These are phyloP conservation scores for Heliconius ethilla DNA, from an alignment of 2,888 invertebrate genomes.

Conservation along the genomic window DNA sequence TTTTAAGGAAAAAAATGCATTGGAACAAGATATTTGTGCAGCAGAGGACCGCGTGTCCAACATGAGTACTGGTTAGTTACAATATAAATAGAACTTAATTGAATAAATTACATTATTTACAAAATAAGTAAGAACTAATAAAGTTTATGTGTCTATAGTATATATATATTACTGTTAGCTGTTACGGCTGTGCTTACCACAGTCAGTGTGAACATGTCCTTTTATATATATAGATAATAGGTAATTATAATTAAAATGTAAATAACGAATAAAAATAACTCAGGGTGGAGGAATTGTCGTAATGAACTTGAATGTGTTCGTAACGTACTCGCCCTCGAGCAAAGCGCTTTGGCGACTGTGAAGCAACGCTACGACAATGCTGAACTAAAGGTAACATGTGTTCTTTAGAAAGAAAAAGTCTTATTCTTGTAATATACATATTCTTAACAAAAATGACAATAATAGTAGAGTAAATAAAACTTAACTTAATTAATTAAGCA, in stretches of 20 bases:
- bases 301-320: constrained; percentile 68
- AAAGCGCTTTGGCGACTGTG: constrained; percentile 54
- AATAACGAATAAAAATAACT: not conserved
- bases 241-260: too few species aligned
- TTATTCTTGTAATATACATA: too few species aligned
- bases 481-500: not conserved
- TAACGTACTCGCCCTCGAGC: constrained; percentile 64
- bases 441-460: too few species aligned
- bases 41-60: constrained; percentile 74
- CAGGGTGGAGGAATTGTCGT: constrained; percentile 73
- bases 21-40: constrained; percentile 69
- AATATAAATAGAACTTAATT: not conserved
- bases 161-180: too few species aligned
- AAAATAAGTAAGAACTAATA: not conserved
- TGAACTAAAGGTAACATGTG: constrained; percentile 50
- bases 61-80: constrained; percentile 64
- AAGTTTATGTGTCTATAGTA: not conserved
- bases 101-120: not conserved
- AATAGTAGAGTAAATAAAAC: not conserved
- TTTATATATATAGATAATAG: too few species aligned
- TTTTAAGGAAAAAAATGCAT: constrained; percentile 68
- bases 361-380: constrained; percentile 59
- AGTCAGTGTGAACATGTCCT: too few species aligned
- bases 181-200: too few species aligned
- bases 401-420: too few species aligned